Conservation (phyloP, 2,888 invertebrate species). For the Lepas anatifera region DNA sequence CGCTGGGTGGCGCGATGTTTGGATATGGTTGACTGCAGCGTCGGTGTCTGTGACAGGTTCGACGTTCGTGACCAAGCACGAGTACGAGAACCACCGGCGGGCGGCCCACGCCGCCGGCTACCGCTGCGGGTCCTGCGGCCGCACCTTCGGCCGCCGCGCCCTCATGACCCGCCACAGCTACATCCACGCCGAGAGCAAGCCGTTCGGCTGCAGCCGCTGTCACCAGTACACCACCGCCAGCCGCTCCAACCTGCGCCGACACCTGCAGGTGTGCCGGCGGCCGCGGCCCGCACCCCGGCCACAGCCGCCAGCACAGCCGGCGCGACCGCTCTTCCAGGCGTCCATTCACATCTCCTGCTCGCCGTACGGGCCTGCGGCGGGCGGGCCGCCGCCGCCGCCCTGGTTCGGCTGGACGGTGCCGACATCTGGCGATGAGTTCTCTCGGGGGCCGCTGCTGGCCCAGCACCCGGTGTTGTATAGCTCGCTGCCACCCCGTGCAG, state of each 20-base stretch:
- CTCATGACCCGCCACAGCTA: not conserved
- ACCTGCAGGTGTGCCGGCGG: not conserved
- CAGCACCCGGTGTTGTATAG: too few relatives aligned
- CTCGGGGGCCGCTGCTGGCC: not conserved
- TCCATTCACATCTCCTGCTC: not conserved
- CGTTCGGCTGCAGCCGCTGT: not conserved
- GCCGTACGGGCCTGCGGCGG: not conserved
- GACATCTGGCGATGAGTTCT: not conserved
- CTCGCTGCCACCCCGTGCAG: too few relatives aligned
- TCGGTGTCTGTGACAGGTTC: too few relatives aligned
- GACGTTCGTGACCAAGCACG: not conserved
- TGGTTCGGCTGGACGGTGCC: not conserved
- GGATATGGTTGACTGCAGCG: too few relatives aligned
- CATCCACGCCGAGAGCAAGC: conserved; percentile 1
- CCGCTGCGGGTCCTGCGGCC: not conserved
- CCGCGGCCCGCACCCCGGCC: not conserved
- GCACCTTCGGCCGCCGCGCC: not conserved
- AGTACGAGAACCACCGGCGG: not conserved
- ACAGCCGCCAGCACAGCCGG: not conserved
- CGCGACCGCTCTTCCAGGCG: not conserved
- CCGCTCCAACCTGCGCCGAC: not conserved
- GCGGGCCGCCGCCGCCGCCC: not conserved
- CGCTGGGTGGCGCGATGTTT: too few relatives aligned
- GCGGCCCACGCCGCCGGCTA: conserved; percentile 1
- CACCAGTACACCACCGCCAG: not conserved